phyloP scores from a whole-genome alignment of 2,888 invertebrate genomes.

The Drosophila paramelanica region DNA sequence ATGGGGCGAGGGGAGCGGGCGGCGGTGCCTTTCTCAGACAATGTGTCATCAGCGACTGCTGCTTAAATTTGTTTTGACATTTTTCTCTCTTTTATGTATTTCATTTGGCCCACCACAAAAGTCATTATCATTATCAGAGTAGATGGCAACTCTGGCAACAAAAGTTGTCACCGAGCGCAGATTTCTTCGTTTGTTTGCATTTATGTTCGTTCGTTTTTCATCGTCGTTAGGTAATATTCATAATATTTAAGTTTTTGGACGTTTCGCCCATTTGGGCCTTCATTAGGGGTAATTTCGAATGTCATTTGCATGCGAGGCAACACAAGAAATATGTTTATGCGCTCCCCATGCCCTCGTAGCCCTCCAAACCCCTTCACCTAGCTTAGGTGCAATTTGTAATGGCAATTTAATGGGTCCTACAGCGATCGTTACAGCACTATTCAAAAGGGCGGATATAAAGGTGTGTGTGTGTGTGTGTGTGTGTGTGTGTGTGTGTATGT shows the following conservation, averaged over 20 bases:
- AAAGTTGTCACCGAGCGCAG: slow-evolving; percentile 9
- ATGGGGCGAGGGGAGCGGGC: background rate
- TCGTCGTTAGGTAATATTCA: slow-evolving; percentile 48
- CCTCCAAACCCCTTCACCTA: background rate
- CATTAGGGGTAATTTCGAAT: slow-evolving; percentile 68
- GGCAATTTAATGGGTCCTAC: slow-evolving; percentile 63
- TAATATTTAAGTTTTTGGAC: slow-evolving; percentile 46
- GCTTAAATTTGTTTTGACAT: slow-evolving; percentile 37
- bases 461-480: background rate
- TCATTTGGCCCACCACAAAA: slow-evolving; percentile 25
- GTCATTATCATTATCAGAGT: slow-evolving; percentile 62
- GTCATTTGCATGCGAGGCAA: slow-evolving; percentile 61
- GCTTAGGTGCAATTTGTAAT: slow-evolving; percentile 54
- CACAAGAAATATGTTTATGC: slow-evolving; percentile 40
- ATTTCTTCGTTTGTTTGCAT: slow-evolving; percentile 23
- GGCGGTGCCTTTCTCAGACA: slow-evolving; percentile 8
- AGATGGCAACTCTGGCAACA: slow-evolving; percentile 31
- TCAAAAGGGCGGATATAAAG: background rate
- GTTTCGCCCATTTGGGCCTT: slow-evolving; percentile 47
- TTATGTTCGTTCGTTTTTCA: slow-evolving; percentile 1
- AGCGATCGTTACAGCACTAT: slow-evolving; percentile 26
- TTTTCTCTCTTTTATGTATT: background rate
- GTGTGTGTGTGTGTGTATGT: too few species aligned
- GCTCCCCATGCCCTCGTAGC: background rate
- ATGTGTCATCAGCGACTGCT: slow-evolving; percentile 56